phyloP scores from a whole-genome alignment of 1,140 invertebrate genomes.

The Melanaphis sacchari region DNA sequence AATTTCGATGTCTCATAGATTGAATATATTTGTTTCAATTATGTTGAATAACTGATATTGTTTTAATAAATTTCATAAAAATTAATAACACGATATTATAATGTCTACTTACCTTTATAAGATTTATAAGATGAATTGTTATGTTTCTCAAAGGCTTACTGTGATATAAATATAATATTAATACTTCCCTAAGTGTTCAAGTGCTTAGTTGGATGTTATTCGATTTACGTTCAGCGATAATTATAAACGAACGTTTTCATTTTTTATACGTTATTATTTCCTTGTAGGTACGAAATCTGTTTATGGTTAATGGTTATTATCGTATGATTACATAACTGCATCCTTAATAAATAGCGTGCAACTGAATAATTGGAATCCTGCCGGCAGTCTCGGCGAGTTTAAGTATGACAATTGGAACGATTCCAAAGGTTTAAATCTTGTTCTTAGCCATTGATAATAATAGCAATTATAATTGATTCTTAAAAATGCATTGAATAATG shows the following conservation, averaged over 20 bases:
- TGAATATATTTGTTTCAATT: background rate
- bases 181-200: background rate
- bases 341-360: background rate
- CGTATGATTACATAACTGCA: background rate
- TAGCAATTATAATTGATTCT: conserved; percentile 10
- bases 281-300: background rate
- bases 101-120: background rate
- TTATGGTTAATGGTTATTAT: background rate
- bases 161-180: background rate
- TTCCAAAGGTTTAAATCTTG: background rate
- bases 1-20: background rate
- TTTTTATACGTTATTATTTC: background rate
- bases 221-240: background rate
- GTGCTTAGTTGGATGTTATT: background rate
- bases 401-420: conserved; percentile 11
- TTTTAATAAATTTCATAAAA: background rate
- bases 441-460: background rate
- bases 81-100: background rate
- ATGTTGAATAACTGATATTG: background rate
- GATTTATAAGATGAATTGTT: background rate
- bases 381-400: background rate
- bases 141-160: background rate
- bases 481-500: background rate
- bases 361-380: conserved; percentile 12
- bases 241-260: background rate